phyloP scores from a whole-genome alignment of 2,888 invertebrate species.

The Rhingia campestris region DNA sequence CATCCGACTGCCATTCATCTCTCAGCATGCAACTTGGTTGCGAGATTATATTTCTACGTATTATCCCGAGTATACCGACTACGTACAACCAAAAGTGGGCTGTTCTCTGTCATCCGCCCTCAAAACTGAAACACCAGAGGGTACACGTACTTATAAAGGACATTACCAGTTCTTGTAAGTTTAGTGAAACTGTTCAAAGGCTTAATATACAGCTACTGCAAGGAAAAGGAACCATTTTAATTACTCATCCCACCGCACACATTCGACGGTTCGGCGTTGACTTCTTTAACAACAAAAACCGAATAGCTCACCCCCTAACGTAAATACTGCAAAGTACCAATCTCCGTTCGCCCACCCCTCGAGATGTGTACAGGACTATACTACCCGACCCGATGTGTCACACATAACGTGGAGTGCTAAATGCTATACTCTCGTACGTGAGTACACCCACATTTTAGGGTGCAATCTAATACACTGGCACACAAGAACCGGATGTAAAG shows the following conservation, averaged over 20 bases:
- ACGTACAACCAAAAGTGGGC: slow-evolving; percentile 30
- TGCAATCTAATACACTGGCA: slow-evolving; percentile 12
- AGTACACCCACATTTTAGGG: slow-evolving; percentile 51
- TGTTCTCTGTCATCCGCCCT: slow-evolving; percentile 13
- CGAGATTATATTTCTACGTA: slow-evolving; percentile 18
- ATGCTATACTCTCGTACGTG: slow-evolving; percentile 49
- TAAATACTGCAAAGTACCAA: slow-evolving; percentile 35
- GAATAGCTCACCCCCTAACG: slow-evolving; percentile 6
- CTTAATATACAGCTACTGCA: slow-evolving; percentile 16
- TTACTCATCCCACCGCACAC: slow-evolving; percentile 61
- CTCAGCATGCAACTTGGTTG: slow-evolving; percentile 18
- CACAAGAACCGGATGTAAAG: slow-evolving; percentile 41
- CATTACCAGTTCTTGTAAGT: slow-evolving; percentile 51
- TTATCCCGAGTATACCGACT: slow-evolving; percentile 24
- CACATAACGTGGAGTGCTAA: slow-evolving; percentile 69
- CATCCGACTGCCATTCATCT: slow-evolving; percentile 43
- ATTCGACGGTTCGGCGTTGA: slow-evolving; percentile 23
- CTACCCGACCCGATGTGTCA: slow-evolving; percentile 52
- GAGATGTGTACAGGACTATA: slow-evolving; percentile 16
- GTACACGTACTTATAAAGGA: background rate
- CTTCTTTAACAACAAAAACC: slow-evolving; percentile 39
- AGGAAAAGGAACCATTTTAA: slow-evolving; percentile 55
- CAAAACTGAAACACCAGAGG: background rate
- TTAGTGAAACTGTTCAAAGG: slow-evolving; percentile 66
- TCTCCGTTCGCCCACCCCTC: background rate